Evolutionary conservation across 1,140 invertebrate genomes (phyloP).

Genomic region (Eufriesea mexicana): DNA sequence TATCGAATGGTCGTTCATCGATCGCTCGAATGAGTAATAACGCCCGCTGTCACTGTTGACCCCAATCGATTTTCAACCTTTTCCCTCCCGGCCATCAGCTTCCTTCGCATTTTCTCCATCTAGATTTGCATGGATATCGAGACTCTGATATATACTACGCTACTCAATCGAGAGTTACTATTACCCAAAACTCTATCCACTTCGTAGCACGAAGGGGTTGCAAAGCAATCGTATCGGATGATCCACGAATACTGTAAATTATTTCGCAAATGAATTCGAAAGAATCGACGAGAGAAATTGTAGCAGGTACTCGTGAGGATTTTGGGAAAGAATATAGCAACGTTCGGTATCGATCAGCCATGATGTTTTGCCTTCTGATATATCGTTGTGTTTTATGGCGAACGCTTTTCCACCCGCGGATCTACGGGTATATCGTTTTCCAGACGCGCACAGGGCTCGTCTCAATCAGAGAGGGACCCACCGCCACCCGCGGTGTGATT

Average conservation of each 20-base stretch:
- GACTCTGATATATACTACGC: too few relatives aligned
- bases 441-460: slow-evolving; percentile 64
- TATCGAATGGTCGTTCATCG: slow-evolving; percentile 40
- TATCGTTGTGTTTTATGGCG: slow-evolving; percentile 61
- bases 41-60: slow-evolving; percentile 14
- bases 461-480: slow-evolving; percentile 75
- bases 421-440: slow-evolving; percentile 66
- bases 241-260: too few relatives aligned
- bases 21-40: slow-evolving; percentile 42
- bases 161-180: too few relatives aligned
- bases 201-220: too few relatives aligned
- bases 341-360: slow-evolving; percentile 39
- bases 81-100: neutral
- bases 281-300: too few relatives aligned
- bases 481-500: slow-evolving; percentile 77
- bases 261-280: too few relatives aligned
- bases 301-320: neutral
- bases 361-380: slow-evolving; percentile 42
- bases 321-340: slow-evolving; percentile 3
- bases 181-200: too few relatives aligned
- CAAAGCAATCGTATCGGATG: too few relatives aligned
- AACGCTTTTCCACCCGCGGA: slow-evolving; percentile 63
- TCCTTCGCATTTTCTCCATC: neutral
- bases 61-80: slow-evolving; percentile 49
- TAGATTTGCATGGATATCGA: too few relatives aligned